phyloP scores from a whole-genome alignment of 2,888 invertebrate genomes.

The Bellardia bayeri region DNA sequence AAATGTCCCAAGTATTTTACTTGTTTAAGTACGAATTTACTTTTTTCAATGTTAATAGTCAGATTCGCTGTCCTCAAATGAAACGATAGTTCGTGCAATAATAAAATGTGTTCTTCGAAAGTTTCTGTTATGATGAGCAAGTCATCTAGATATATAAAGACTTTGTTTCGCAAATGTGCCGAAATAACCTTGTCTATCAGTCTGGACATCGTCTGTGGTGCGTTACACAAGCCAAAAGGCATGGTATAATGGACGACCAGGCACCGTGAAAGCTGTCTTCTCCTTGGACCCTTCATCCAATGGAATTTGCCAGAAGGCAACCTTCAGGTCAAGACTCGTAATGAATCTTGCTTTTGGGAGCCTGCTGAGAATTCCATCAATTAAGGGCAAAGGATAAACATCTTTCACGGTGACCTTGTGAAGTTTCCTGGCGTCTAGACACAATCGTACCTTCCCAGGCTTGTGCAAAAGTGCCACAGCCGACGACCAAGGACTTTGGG shows the following conservation, averaged over 20 bases:
- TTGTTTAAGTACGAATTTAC: not conserved
- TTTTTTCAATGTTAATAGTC: constrained; percentile 4
- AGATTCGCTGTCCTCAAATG: not conserved
- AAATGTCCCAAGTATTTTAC: not conserved
- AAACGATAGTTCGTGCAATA: constrained; percentile 11
- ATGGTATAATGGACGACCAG: constrained; percentile 34
- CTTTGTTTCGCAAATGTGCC: constrained; percentile 15
- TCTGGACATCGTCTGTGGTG: constrained; percentile 33
- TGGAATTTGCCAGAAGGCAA: constrained; percentile 40
- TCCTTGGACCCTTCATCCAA: constrained; percentile 34
- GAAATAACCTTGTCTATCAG: constrained; percentile 25
- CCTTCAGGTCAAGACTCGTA: constrained; percentile 42
- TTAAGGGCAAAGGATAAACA: constrained; percentile 39
- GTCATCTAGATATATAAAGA: constrained; percentile 45
- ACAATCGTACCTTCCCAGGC: constrained; percentile 47
- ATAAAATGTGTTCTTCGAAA: constrained; percentile 44
- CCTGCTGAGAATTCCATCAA: constrained; percentile 35
- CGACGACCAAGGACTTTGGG: constrained; percentile 44
- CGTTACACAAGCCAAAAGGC: constrained; percentile 28
- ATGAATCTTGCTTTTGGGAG: constrained; percentile 50
- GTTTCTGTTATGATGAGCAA: constrained; percentile 42
- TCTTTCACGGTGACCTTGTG: constrained; percentile 30
- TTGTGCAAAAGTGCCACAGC: constrained; percentile 39
- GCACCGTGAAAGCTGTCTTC: constrained; percentile 49
- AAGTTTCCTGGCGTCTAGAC: constrained; percentile 35